Conservation (phyloP, 2,113 vertebrate species). For the Cephalopholis sonnerati region DNA sequence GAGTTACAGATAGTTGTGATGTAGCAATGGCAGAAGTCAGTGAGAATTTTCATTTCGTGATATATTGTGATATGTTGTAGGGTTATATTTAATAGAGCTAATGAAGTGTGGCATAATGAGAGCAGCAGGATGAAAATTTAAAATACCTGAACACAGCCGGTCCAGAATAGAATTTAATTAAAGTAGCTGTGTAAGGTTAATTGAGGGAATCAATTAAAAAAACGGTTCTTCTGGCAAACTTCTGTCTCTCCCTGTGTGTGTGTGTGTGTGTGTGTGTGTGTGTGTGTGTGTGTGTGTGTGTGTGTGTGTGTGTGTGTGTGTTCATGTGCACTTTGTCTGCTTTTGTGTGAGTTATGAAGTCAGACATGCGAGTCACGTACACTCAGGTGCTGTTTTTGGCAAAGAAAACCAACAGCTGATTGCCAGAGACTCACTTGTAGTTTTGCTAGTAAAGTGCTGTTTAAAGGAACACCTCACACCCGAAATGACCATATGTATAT, state of each 20-base stretch:
- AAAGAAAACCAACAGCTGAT: background rate
- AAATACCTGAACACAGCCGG: conserved; percentile 24
- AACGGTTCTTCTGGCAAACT: background rate
- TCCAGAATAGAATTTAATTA: conserved; percentile 39
- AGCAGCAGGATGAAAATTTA: conserved; percentile 10
- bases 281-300: background rate
- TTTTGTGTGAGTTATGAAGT: background rate
- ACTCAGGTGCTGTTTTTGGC: background rate
- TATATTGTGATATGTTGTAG: background rate
- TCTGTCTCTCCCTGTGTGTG: background rate
- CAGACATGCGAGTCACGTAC: background rate
- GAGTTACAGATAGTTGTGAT: background rate
- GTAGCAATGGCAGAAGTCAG: background rate
- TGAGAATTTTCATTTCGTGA: background rate
- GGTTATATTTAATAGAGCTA: background rate
- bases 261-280: background rate
- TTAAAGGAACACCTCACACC: too few relatives aligned
- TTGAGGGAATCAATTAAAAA: conserved; percentile 20
- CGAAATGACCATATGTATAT: too few relatives aligned
- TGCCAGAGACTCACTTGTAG: background rate
- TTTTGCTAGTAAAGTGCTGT: background rate
- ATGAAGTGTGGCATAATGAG: conserved; percentile 6
- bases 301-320: background rate
- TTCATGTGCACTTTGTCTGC: background rate
- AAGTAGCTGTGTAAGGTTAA: conserved; percentile 32